Base-by-base conservation (phyloP, 1,140 invertebrate species). In the Bombus turneri region DNA sequence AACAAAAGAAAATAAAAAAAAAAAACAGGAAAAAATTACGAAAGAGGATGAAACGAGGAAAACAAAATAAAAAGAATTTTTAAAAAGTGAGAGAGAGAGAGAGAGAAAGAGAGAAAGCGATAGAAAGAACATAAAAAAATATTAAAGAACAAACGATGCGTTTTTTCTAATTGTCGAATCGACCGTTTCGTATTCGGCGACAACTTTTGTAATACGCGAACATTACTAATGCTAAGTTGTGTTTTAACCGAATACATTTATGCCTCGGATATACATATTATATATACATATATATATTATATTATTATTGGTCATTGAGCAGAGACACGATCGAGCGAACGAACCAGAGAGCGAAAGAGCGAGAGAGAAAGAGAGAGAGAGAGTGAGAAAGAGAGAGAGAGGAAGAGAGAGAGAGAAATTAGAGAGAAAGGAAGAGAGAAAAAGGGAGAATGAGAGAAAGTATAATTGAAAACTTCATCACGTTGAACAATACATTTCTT, bases 181-280 rank as follows among this genome's bases (percentile, higher is more conserved):
- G 47, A 69, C 69, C 68, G 79, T 85, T 86, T 72, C 76, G 68
- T 83, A 88, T 83, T 83, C 74, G 68, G 76, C 84, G 80, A 80
- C 37, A 37, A 90, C 80, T 90, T 83, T 87, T 87, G 83, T 87
- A 90, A 90, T 83, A 90, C 83, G 83, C 78, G 89, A 90, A 84
- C 59, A 22, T 90, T 85, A 81, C n/a, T 83, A 81, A 86, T 79
- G 74, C 74, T 84, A 84, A 84, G 88, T 89, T 90, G 71, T 59
- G 76, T 90, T 87, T 87, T 77, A 79, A 87, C 22, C 34, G 53
- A 53, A 59, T 37, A 75, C 43, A 76, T 39, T 76, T 34, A 69
- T 31, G 64, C 34, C 34, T 37, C 73, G 47, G 28, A 77, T 69
- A 83, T 57, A 77, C 53, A 68, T 77, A 76, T 77, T 47, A 66